Base-by-base conservation (phyloP, 1,140 invertebrate species). In the Scaptomyza montana region DNA sequence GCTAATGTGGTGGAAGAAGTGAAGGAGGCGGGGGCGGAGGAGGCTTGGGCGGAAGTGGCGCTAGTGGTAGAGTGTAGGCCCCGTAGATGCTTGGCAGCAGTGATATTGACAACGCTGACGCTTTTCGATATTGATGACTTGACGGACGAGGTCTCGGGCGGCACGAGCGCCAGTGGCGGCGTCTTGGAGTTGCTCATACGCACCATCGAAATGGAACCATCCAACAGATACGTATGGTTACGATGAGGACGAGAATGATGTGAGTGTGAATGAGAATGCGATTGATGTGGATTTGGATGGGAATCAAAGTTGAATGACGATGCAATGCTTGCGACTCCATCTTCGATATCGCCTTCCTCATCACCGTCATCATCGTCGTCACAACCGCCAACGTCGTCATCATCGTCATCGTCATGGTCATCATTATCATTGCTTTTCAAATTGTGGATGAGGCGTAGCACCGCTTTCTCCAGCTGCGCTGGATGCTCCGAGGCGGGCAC, bases 381-480 rank as follows among this genome's bases (percentile, higher is more conserved):
- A 13, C 64, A 74, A 9, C 69, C 71, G 12, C 12, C 36, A 3
- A 1, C 39, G 12, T 4, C 3, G n/a, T 78, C 76, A n/a, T 74
- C 80, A 7, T 74, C 77, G 5, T 78, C 75, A 8, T 77, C 69
- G 3, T 56, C 51, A 12, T 73, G 71, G 1, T 77, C 72, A 3
- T 74, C 72, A 6, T 68, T 76, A 25, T 82, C 73, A 1, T 92
- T 91, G 0, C 93, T 92, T 5, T 80, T 84, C 46, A 92, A 80
- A 74, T 95, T 94, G 39, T 94, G 94, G 50, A 96, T 94, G n/a
- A 96, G 87, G 56, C 95, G 93, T 4, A 94, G 92, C 13, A 96
- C 94, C 0, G 94, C 95, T 63, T 94, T 93, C 71, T 96, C 94
- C 5, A 96, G 76, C 63, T 95, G 92, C 3, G 92, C 86, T 0